Base-by-base conservation (phyloP, 2,888 invertebrate genomes). In the Xestia c-nigrum region DNA sequence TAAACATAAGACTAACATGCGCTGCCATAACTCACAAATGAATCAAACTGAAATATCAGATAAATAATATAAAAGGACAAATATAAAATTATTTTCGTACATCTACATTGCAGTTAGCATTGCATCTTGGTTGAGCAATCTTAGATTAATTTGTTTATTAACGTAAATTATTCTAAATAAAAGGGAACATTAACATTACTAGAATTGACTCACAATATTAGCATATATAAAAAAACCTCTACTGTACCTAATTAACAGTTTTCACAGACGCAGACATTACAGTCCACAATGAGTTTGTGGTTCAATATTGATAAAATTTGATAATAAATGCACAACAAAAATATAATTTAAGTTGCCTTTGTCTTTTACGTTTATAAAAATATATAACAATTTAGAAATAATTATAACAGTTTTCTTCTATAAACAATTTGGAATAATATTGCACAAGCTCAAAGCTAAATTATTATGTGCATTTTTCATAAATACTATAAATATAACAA, bases 251-350 rank as follows among this genome's bases (percentile, higher is more conserved):
- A 86, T 89, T 86, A 85, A 89, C 88, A 88, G 88, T 88, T 88
- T 93, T 94, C 92, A 94, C 94, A 93, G 93, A 93, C 88, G 93
- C 94, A 94, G 95, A 96, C 94, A 88, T 93, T 93, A 91, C 92
- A 94, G 95, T 94, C 95, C 95, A 95, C 95, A 95, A 94, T 94
- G 95, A 94, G 95, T 95, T 93, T 92, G 95, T 31, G 31, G 31
- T 31, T 31, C 31, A 90, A 87, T 91, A 91, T 93, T 91, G 90
- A 95, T 95, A 95, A 94, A 94, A 94, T 94, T 94, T 95, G 91
- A 94, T 94, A 95, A 95, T 96, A 96, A 96, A 96, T 96, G 96
- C 96, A 96, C 96, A 96, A 96, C 95, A 94, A 94, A 96, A 96
- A 95, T 95, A 95, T 91, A 93, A 95, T 96, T 95, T 94, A 93